These are phyloP conservation scores for Nothocercus julius DNA, from an alignment of 2,113 vertebrate species.

Conservation along the genomic window DNA sequence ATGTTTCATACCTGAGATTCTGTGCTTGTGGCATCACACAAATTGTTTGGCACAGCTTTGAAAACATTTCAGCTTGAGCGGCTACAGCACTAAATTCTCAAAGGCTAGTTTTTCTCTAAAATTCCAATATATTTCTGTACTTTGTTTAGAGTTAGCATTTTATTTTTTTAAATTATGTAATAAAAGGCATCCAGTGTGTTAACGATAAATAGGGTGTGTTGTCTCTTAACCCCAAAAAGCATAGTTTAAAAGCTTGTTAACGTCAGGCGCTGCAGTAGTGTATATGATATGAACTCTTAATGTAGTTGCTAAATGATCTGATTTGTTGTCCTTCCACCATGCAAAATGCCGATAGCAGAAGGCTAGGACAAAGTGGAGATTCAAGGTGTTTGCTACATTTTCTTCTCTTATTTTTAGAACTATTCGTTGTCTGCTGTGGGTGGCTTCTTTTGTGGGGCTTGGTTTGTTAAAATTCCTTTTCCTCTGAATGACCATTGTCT, in stretches of 20 bases:
- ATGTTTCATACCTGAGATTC: not conserved
- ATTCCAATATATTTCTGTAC: not conserved
- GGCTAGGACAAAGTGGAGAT: slow-evolving; percentile 65
- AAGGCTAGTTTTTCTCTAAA: not conserved
- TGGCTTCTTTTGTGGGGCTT: slow-evolving; percentile 36
- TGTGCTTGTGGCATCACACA: not conserved
- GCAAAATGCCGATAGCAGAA: slow-evolving; percentile 54
- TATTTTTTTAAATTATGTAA: not conserved
- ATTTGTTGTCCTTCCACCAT: slow-evolving; percentile 57
- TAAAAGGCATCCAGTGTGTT: not conserved
- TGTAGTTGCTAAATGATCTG: slow-evolving; percentile 2
- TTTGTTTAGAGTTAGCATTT: not conserved
- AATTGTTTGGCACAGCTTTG: not conserved
- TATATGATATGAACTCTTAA: not conserved
- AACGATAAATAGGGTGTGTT: not conserved
- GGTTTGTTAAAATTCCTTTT: slow-evolving; percentile 10
- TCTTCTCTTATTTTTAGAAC: slow-evolving; percentile 31
- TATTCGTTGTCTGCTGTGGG: slow-evolving; percentile 37
- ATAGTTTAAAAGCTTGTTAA: not conserved
- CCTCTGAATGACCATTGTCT: slow-evolving; percentile 53
- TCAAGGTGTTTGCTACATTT: slow-evolving; percentile 63
- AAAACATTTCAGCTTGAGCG: not conserved
- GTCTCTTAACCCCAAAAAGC: not conserved
- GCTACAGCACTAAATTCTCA: not conserved
- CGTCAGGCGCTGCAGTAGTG: not conserved